Conservation (phyloP, 2,113 vertebrate species). For the Crotalus horridus region DNA sequence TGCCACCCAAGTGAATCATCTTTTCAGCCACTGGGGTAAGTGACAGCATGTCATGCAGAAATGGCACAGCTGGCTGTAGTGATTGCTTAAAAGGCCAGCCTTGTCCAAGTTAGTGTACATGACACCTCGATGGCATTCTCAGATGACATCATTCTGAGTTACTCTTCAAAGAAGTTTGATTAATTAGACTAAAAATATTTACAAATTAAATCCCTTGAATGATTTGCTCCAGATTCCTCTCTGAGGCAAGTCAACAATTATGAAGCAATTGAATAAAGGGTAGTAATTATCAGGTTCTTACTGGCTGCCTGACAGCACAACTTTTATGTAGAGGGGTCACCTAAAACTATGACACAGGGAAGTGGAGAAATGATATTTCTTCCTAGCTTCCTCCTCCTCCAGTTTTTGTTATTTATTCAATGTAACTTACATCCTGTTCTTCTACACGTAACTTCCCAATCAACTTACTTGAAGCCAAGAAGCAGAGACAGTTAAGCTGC, state of each 20-base stretch:
- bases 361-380: background rate
- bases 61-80: slow-evolving; percentile 44
- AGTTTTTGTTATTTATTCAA: background rate
- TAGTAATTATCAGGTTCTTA: background rate
- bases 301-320: background rate
- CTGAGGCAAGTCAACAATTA: background rate
- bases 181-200: background rate
- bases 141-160: background rate
- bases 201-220: background rate
- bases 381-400: background rate
- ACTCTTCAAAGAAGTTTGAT: background rate
- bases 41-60: background rate
- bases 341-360: background rate
- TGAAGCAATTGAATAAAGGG: background rate
- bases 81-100: slow-evolving; percentile 44
- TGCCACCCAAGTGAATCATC: slow-evolving; percentile 1
- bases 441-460: background rate
- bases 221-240: background rate
- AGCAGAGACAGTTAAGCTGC: background rate
- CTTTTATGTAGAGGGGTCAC: background rate
- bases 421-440: background rate
- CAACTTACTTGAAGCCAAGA: background rate
- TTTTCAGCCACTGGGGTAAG: background rate
- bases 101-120: slow-evolving; percentile 39
- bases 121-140: background rate